Base-by-base conservation (phyloP, 2,113 vertebrate species). In the Tupaia chinensis region DNA sequence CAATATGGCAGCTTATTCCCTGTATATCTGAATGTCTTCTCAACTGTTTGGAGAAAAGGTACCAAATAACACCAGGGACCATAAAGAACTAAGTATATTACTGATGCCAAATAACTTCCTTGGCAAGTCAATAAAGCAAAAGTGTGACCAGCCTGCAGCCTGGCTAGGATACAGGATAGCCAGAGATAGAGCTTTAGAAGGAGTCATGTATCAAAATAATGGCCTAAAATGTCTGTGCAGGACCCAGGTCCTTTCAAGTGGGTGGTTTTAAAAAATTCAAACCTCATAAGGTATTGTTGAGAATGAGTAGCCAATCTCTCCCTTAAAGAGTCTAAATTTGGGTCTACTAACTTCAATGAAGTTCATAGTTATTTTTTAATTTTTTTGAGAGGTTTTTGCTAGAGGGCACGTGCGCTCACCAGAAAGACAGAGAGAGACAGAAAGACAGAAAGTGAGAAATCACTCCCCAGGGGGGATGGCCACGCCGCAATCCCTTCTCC, bases 41-140 rank as follows among this genome's bases (percentile, higher is more conserved):
- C 83, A 61, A 44, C 53, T 80, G 56, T 61, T 89, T 68, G 29
- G 22, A 68, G 25, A 11, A 92, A 89, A 92, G 23, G 5, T 15
- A 73, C 32, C 34, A 76, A 88, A 90, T 44, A 77, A 92, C 81
- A 92, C 29, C 83, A 87, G 76, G 11, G 60, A 12, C 70, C 77
- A 63, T 11, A 56, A 3, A 90, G 87, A 9, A 77, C 15, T 93
- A 68, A 70, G 34, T 60, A 65, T 54, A 94, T 96, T 88, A 63
- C n/a, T 69, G 88, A 68, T 91, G 85, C 73, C 81, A 81, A 94
- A 93, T 81, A 90, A 95, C 87, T 65, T 61, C 82, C 95, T 97
- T 86, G 97, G 95, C 97, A 97, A 97, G 61, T 98, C 93, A 97
- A 80, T 0, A 93, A 95, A 98, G 82, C 68, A 58, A 89, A 77